Base-by-base conservation (phyloP, 2,888 invertebrate species). In the Drosophila merina region DNA sequence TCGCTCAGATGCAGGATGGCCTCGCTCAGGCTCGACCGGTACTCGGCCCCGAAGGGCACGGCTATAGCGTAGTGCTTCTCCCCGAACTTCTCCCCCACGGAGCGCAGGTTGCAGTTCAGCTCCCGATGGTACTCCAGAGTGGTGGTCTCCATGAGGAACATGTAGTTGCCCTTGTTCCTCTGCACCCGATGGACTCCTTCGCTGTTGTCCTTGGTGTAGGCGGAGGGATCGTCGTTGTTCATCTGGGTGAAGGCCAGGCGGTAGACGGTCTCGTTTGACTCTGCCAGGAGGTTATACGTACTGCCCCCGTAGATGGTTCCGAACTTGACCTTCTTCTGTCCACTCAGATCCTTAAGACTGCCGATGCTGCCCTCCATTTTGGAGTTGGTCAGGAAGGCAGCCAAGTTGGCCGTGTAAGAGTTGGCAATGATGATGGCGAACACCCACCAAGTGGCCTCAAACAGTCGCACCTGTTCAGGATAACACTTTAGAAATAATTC, bases 71-170 rank as follows among this genome's bases (percentile, higher is more conserved):
- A 98, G 83, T 97, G 98, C 90, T 98, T 98, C 49, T 96, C 95
- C 88, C 98, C 98, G 52, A 98, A 93, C 77, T 95, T 94, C 4
- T 95, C 94, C 0, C 97, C 97, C 31, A 96, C 94, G 92, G 95
- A 95, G 63, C 93, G 95, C 74, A 98, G 93, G 66, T 95, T 94
- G 90, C 98, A 98, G 88, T 96, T 93, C 77, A 95, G 93, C 90
- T 96, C 95, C 67, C 95, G 95, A 80, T 95, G 95, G 92, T 98
- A 99, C 92, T 99, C 98, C 76, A 99, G 95, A 20, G 96, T 95
- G 0, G 98, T 96, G 28, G 98, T 98, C 93, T 99, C 99, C 97
- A 99, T 98, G 72, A 99, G 94, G 90, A 97, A 99, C 40, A 98
- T 99, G 90, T 97, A 99, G 72, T 93, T 94, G 4, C 95, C 95